Conservation (phyloP, 2,797 vertebrate species). For the Hylomyscus alleni region DNA sequence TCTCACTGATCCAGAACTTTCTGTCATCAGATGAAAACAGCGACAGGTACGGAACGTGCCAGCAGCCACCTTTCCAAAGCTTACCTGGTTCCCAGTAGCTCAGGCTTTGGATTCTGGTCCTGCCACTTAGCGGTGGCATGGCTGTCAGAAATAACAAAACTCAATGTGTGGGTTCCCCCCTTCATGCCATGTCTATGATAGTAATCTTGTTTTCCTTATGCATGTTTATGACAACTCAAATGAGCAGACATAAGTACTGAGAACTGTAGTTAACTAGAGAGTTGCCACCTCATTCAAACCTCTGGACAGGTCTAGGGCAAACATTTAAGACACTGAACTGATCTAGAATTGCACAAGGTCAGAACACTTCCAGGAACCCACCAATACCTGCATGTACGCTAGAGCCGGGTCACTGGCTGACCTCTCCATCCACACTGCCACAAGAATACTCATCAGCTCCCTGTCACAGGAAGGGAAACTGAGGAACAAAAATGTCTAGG, state of each 20-base stretch:
- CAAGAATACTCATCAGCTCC: accelerated
- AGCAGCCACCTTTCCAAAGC: too few relatives aligned
- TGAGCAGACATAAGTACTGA: accelerated
- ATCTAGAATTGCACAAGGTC: accelerated
- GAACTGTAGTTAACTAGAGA: accelerated
- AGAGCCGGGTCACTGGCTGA: accelerated
- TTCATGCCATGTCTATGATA: background rate
- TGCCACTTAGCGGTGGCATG: accelerated
- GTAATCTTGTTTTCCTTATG: background rate
- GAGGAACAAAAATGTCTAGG: background rate
- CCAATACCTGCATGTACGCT: accelerated
- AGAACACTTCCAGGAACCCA: background rate
- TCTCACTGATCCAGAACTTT: background rate
- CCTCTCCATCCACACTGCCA: too few relatives aligned
- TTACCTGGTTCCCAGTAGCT: background rate
- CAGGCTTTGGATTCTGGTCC: background rate
- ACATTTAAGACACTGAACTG: accelerated
- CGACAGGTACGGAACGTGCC: accelerated
- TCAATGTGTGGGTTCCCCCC: background rate
- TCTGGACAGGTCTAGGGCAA: background rate
- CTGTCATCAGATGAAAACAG: background rate
- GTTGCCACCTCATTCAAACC: accelerated
- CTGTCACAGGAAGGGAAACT: accelerated
- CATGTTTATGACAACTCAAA: background rate
- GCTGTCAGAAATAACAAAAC: background rate